phyloP scores from a whole-genome alignment of 1,140 invertebrate genomes.

The Calephelis nemesis region DNA sequence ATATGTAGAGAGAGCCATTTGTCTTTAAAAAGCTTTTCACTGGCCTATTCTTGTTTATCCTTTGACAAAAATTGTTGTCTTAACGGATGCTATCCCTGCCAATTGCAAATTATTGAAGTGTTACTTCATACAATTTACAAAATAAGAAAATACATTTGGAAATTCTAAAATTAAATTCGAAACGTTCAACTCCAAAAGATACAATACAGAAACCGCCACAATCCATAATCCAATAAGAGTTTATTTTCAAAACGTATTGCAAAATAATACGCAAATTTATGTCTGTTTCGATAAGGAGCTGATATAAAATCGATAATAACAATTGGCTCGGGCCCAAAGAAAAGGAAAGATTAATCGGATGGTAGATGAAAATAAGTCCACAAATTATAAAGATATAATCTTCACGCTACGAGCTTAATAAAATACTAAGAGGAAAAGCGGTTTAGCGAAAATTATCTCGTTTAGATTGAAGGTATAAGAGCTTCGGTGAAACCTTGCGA shows the following conservation, averaged over 20 bases:
- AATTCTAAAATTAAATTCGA: neutral
- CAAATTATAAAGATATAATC: conserved; percentile 54
- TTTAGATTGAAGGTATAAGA: conserved; percentile 4
- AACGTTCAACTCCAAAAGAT: neutral
- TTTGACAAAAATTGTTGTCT: too few relatives aligned
- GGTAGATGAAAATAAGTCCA: conserved; percentile 43
- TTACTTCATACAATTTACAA: too few relatives aligned
- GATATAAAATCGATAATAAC: conserved; percentile 52
- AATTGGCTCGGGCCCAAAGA: conserved; percentile 37
- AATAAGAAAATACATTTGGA: neutral
- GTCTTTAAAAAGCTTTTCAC: too few relatives aligned
- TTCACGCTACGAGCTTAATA: conserved; percentile 27
- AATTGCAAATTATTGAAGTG: too few relatives aligned
- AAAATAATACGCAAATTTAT: conserved; percentile 3
- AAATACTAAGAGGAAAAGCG: conserved; percentile 19
- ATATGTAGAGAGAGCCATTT: too few relatives aligned
- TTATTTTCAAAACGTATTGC: conserved; percentile 1
- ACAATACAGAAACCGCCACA: neutral
- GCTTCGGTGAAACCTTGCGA: conserved; percentile 1
- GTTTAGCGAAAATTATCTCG: conserved; percentile 19
- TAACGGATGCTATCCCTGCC: too few relatives aligned
- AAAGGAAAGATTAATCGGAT: conserved; percentile 44
- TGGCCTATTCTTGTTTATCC: too few relatives aligned
- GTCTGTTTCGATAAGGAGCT: conserved; percentile 8
- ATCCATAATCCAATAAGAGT: neutral